Conservation (phyloP, 2,797 vertebrate species). For the Perodicticus potto region DNA sequence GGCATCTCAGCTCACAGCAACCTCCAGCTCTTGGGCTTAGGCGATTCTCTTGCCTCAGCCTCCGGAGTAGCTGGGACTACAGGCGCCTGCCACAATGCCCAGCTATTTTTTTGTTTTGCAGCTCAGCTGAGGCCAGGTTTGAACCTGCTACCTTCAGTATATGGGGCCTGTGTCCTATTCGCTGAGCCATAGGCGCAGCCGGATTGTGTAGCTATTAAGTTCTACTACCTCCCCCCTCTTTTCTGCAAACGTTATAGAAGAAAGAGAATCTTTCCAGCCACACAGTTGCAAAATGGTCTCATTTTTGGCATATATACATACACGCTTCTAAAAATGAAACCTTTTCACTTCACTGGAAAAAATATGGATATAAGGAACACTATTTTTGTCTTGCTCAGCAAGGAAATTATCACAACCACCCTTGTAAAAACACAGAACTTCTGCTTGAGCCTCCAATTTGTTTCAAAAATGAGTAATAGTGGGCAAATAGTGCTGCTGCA, state of each 20-base stretch:
- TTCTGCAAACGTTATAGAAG: conserved; percentile 1
- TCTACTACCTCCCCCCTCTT: background rate
- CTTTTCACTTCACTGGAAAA: conserved; percentile 13
- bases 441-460: background rate
- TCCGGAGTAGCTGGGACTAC: too few species aligned
- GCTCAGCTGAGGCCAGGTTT: too few species aligned
- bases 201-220: background rate
- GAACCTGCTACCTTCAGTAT: too few species aligned
- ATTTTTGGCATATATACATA: background rate
- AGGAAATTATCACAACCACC: background rate
- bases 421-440: conserved; percentile 13
- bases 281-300: background rate
- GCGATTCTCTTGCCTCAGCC: too few species aligned
- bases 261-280: background rate
- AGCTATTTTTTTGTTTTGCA: too few species aligned
- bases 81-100: too few species aligned
- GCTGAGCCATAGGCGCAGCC: too few species aligned
- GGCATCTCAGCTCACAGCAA: too few species aligned
- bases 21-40: too few species aligned
- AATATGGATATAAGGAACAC: background rate
- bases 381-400: conserved; percentile 52
- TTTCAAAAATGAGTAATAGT: conserved; percentile 53
- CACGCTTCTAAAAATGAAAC: background rate
- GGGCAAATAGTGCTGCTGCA: background rate
- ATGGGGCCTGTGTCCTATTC: too few species aligned